phyloP scores from a whole-genome alignment of 53 echinoderm and acorn worm genomes.

The Patiria pectinifera region DNA sequence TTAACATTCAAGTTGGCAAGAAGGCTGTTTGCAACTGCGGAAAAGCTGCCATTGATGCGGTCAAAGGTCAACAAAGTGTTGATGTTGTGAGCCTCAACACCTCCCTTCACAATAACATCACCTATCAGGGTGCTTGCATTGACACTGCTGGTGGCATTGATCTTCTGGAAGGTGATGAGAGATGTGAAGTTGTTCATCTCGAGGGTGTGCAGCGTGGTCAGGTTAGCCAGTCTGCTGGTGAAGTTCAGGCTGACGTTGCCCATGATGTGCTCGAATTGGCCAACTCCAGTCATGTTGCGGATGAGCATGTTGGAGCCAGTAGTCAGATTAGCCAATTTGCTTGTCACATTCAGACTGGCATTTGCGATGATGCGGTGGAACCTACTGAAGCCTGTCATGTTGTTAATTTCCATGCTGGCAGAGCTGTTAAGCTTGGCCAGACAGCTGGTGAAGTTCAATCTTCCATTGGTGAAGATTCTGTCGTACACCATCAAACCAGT shows the following conservation, averaged over 20 bases:
- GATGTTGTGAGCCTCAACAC: constrained; percentile 48
- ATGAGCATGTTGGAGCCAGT: constrained; percentile 36
- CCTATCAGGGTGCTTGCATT: constrained; percentile 34
- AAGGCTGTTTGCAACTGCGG: constrained; percentile 3
- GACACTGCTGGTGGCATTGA: constrained; percentile 40
- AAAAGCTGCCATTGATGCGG: constrained; percentile 73
- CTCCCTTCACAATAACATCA: constrained; percentile 17
- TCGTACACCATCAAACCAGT: constrained; percentile 66
- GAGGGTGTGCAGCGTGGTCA: constrained; percentile 48
- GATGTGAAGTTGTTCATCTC: constrained; percentile 39
- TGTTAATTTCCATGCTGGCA: constrained; percentile 51
- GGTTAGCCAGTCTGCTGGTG: constrained; percentile 47
- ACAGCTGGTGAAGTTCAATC: constrained; percentile 38
- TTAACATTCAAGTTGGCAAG: constrained; percentile 26
- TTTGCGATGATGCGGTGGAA: constrained; percentile 55
- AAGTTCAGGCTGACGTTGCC: constrained; percentile 66
- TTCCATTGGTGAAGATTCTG: constrained; percentile 55
- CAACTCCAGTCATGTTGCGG: constrained; percentile 39
- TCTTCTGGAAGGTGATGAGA: constrained; percentile 56
- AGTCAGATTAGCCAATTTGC: constrained; percentile 44
- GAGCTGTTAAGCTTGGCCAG: constrained; percentile 41
- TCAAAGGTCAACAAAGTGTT: constrained; percentile 31
- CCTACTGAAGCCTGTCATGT: constrained; percentile 57
- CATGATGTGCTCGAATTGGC: constrained; percentile 52
- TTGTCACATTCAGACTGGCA: constrained; percentile 35